Percentiles rank a stretch among this genome's conserved stretches.
Conservation (phyloP, 2,113 vertebrate genomes). For the Petrocephalus zakoni region DNA sequence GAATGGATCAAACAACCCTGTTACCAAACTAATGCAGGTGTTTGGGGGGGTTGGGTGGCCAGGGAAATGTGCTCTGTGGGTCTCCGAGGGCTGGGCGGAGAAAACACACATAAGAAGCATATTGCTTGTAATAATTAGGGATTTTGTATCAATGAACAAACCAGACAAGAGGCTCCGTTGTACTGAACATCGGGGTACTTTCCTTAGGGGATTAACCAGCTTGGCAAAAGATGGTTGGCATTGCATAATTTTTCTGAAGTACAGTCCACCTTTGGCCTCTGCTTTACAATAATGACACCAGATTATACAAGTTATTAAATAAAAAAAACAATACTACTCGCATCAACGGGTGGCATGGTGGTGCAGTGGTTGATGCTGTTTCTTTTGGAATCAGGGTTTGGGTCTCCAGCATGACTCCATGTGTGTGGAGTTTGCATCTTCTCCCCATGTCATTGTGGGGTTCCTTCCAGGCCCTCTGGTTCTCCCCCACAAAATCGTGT, state of each 20-base stretch:
- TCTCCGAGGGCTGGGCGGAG: background rate
- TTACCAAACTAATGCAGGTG: background rate
- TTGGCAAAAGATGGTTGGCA: background rate
- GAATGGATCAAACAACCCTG: background rate
- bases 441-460: too few species aligned
- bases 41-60: background rate
- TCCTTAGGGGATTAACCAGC: background rate
- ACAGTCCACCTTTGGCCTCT: background rate
- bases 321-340: background rate
- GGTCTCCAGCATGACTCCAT: too few species aligned
- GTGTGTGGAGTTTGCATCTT: too few species aligned
- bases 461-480: too few species aligned
- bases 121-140: background rate
- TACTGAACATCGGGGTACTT: background rate
- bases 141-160: background rate
- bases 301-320: background rate
- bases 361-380: too few species aligned
- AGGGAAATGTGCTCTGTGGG: background rate
- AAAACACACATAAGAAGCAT: background rate
- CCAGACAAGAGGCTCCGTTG: background rate
- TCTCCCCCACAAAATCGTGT: too few species aligned
- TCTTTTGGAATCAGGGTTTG: too few species aligned
- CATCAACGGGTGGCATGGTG: too few species aligned
- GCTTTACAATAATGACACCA: background rate
- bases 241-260: background rate